A percentile compares a stretch with the other conserved stretches of the same genome.
These are phyloP conservation scores for Caenorhabditis elegans DNA, from an alignment of 1,140 invertebrate species.

Conservation along the genomic window DNA sequence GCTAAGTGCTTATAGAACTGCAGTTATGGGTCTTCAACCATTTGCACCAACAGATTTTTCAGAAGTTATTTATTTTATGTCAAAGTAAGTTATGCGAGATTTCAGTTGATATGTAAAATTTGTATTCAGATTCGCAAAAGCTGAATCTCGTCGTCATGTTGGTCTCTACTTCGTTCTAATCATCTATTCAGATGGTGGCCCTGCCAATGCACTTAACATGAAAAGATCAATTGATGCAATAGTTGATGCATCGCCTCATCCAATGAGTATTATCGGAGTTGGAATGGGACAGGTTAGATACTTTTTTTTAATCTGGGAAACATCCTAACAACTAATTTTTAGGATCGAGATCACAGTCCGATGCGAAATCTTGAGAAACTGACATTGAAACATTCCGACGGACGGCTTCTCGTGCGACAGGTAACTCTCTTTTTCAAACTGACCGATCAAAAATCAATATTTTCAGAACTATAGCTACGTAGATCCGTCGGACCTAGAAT, in stretches of 20 bases:
- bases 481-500: not conserved
- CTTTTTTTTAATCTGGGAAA: too few species aligned
- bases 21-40: slow-evolving; percentile 33
- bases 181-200: slow-evolving; percentile 39
- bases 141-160: slow-evolving; percentile 8
- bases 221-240: slow-evolving; percentile 34
- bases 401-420: not conserved
- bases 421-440: too few species aligned
- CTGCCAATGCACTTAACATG: not conserved
- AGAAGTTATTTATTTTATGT: slow-evolving; percentile 41
- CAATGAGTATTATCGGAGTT: slow-evolving; percentile 33
- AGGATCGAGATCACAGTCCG: slow-evolving; percentile 9
- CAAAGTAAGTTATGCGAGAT: slow-evolving; percentile 36
- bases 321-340: too few species aligned
- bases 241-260: slow-evolving; percentile 37
- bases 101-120: not conserved
- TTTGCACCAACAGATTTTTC: slow-evolving; percentile 40
- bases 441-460: too few species aligned
- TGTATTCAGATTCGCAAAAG: slow-evolving; percentile 40
- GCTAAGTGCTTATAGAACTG: slow-evolving; percentile 21
- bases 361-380: slow-evolving; percentile 14
- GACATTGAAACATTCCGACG: not conserved
- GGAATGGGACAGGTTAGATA: slow-evolving; percentile 20
- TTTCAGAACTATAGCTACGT: not conserved
- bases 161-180: slow-evolving; percentile 34